Evolutionary conservation across 2,888 invertebrate species (phyloP), one percentile per base, ranked within the genome.

Genomic region (Drymonia ruficornis): DNA sequence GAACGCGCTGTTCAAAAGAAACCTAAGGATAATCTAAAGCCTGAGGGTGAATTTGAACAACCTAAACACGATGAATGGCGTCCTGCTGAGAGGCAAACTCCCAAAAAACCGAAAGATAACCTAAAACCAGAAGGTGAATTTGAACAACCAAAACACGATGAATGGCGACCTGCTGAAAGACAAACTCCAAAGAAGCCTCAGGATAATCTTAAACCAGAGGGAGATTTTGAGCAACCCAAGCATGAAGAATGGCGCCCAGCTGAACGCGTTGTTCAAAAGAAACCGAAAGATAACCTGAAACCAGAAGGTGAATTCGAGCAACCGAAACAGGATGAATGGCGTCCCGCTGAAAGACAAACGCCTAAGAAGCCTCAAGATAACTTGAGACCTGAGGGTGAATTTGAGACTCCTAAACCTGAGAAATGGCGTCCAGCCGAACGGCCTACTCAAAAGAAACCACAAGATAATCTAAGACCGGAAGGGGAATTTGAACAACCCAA

Each of bases 91-190:
- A 78, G 93, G 55, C 89, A 82, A 18, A 82, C 83, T 19, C 84
- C 82, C 1, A 93, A 81, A 57, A 95, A 93, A 50, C 84, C 90
- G 28, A 19, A 79, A 11, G 95, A 95, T 66, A 95, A 95, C 75
- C 74, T 95, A 0, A 84, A 80, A 45, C 94, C 94, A 0, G 95
- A 95, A 74, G 95, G 95, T 0, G 93, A 94, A 0, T 94, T 94
- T 64, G 90, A 90, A 51, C 67, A 75, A 4, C 94, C 91, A 0
- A 83, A 86, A 49, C 82, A 81, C 2, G 84, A 85, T 0, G 67
- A 82, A 56, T 90, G 83, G 82, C 72, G 71, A 0, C 81, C 86
- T 2, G 91, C 87, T 28, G 90, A 90, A 44, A 65, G 88, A 29
- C 89, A 81, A 4, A 78, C 75, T 49, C 89, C 79, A 11, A 76